A percentile compares a stretch with the other conserved stretches of the same genome.
Evolutionary conservation across 1,140 invertebrate species (phyloP).

Genomic region (Anagrus nilaparvatae): DNA sequence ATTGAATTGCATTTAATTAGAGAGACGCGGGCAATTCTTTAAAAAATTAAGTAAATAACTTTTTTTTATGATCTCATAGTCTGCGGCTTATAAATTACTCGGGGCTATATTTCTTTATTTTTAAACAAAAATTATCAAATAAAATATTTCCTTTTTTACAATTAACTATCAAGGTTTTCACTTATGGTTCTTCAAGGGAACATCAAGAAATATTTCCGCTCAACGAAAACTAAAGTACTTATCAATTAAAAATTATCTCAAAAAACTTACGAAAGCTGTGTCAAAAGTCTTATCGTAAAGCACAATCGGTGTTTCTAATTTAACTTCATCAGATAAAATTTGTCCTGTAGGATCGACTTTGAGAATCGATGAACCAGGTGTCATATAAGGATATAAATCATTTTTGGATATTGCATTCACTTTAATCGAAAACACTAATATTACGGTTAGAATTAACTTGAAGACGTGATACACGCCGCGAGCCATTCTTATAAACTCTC

Average conservation of each 20-base stretch:
- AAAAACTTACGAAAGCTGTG: slow-evolving; percentile 62
- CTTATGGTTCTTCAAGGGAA: too few relatives aligned
- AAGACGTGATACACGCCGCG: slow-evolving; percentile 21
- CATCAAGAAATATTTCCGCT: too few relatives aligned
- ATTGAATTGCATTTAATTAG: too few relatives aligned
- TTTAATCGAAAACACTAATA: slow-evolving; percentile 17
- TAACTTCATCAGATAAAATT: slow-evolving; percentile 31
- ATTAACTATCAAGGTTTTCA: too few relatives aligned
- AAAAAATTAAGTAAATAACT: too few relatives aligned
- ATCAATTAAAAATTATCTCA: slow-evolving; percentile 3
- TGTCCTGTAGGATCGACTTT: slow-evolving; percentile 32
- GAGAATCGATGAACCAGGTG: slow-evolving; percentile 18
- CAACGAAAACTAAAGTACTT: too few relatives aligned
- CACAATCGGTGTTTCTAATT: slow-evolving; percentile 51
- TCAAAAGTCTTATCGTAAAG: slow-evolving; percentile 64
- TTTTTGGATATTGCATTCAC: slow-evolving; percentile 21
- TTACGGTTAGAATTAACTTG: slow-evolving; percentile 17
- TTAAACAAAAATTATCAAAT: too few relatives aligned
- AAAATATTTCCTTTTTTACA: too few relatives aligned
- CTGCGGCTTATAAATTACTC: too few relatives aligned
- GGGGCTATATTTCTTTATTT: too few relatives aligned
- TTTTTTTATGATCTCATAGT: too few relatives aligned
- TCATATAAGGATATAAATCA: slow-evolving; percentile 29
- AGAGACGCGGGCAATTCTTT: too few relatives aligned
- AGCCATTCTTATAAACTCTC: slow-evolving; percentile 34